These are phyloP conservation scores for Heptranchias perlo DNA, from an alignment of 2,113 vertebrate genomes.

Conservation along the genomic window DNA sequence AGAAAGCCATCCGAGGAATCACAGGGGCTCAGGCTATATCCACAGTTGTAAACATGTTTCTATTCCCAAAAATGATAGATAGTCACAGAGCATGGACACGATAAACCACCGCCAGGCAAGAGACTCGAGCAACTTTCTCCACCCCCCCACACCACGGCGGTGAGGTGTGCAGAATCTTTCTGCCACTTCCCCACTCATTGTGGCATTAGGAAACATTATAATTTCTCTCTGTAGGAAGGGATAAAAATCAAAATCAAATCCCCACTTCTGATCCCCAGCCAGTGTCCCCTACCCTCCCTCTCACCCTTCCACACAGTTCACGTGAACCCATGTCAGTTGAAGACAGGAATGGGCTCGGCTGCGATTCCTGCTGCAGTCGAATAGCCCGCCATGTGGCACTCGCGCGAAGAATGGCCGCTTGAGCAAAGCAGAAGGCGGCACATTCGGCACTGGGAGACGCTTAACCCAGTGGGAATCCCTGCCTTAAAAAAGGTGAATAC, in stretches of 20 bases:
- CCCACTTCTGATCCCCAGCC: neutral
- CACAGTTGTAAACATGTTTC: neutral
- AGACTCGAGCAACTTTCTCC: neutral
- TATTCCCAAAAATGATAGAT: neutral
- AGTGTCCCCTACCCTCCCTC: neutral
- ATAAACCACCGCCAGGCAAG: neutral
- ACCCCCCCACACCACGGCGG: neutral
- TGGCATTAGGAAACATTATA: neutral
- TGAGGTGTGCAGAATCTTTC: neutral
- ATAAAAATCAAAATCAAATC: neutral
- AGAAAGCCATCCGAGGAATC: neutral
- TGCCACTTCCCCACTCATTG: neutral
- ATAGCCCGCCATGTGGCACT: neutral
- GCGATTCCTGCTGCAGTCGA: neutral
- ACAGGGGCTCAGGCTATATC: neutral
- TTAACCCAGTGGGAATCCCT: neutral
- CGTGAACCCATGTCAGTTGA: neutral
- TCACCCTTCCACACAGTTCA: too few species aligned
- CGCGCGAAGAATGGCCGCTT: too few species aligned
- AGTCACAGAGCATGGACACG: neutral
- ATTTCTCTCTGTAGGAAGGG: neutral
- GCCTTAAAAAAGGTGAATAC: too few species aligned
- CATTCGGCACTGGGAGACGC: neutral
- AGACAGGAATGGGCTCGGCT: neutral
- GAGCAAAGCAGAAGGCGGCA: too few species aligned